Percentiles rank a stretch among this genome's conserved stretches.
phyloP scores from a whole-genome alignment of 2,113 vertebrate genomes.

The Gallinago jamesoni region DNA sequence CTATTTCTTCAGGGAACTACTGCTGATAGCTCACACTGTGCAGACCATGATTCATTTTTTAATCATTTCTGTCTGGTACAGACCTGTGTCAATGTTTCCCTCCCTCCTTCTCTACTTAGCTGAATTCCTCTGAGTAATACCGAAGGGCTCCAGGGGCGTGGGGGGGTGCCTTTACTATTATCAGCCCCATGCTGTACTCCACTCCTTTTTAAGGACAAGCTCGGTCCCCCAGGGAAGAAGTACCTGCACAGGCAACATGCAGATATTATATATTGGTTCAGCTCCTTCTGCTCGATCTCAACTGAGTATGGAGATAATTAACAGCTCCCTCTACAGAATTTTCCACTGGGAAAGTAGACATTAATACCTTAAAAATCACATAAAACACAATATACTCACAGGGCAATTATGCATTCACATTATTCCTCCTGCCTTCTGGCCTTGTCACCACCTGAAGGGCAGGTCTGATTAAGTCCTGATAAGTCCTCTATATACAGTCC shows the following conservation, averaged over 20 bases:
- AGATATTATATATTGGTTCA: background rate
- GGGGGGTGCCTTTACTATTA: background rate
- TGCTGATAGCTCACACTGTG: background rate
- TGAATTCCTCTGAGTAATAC: background rate
- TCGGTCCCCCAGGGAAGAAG: background rate
- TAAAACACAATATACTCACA: background rate
- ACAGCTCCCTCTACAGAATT: background rate
- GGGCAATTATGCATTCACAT: background rate
- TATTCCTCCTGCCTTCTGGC: background rate
- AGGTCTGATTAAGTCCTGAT: background rate
- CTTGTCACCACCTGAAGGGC: background rate
- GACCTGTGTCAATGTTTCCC: background rate
- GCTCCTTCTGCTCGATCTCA: background rate
- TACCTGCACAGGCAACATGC: background rate
- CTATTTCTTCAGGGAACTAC: constrained; percentile 27
- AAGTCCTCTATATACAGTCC: background rate
- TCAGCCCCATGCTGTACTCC: background rate
- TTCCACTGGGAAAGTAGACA: background rate
- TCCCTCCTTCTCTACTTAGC: background rate
- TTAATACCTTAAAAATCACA: background rate
- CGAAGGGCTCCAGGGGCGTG: rapidly evolving
- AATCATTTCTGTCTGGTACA: constrained; percentile 37
- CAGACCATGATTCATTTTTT: background rate
- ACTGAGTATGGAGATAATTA: background rate
- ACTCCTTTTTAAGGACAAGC: background rate